Evolutionary conservation across 2,888 invertebrate genomes (phyloP), one percentile per base, ranked within the genome.

Genomic region (Eumerus sabulonum): DNA sequence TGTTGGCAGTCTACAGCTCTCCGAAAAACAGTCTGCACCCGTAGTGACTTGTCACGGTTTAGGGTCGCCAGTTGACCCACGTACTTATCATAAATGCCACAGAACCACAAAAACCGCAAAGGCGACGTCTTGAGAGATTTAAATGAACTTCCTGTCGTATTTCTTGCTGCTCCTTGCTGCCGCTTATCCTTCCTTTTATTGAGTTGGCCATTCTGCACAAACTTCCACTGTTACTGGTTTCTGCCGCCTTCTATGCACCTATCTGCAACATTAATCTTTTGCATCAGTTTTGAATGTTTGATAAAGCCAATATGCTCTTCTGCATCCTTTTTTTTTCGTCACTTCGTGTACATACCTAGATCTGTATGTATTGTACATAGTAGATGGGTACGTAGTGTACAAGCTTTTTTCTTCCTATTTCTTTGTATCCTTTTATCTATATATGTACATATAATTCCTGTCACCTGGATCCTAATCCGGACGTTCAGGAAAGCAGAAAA

Each of bases 271-370:
- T 68, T 68, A 79, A 68, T 42, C 68, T 48, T 50, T 67, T 79
- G 79, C 79, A 79, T 53, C 63, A 74, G 63, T 63, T 51, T 63
- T 79, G 77, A 67, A 79, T 79, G 54, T 79, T 79, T 79, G 73
- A 79, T 79, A 73, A 67, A 60, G 45, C 18, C 72, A 62, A 56
- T 47, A 71, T 40, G 27, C 27, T 27, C 27, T 2, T 27, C 27
- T 27, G 57, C 71, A 60, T 56, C 50, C 50, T 50, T 42, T 11
- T 18, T 35, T 9, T 40, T 40, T n/a, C 9, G 3, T 5, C 40
- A 16, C 19, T 50, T 27, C 2, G 27, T 27, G 2, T 27, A 4
- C 18, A 47, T 16, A 63, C 50, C 60, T 72, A 36, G 45, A 38
- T 68, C 67, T 77, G 53, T n/a, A n/a, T n/a, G n/a, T n/a, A n/a